Percentiles rank a stretch among this genome's conserved stretches.
These are phyloP conservation scores for Byasa hedistus DNA, from an alignment of 2,888 invertebrate species.

Conservation along the genomic window DNA sequence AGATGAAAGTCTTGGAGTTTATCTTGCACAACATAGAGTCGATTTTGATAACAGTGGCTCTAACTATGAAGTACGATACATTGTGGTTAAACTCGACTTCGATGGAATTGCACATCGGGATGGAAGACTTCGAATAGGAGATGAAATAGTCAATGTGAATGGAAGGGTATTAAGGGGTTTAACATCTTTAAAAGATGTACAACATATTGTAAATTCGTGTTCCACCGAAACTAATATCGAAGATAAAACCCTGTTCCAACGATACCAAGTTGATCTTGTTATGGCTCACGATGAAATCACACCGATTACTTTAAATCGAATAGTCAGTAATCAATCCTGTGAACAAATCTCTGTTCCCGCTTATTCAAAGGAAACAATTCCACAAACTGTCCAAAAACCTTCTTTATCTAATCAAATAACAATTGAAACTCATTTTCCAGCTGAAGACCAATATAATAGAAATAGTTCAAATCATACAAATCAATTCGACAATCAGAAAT, in stretches of 20 bases:
- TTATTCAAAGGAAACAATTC: constrained; percentile 61
- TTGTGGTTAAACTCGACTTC: constrained; percentile 82
- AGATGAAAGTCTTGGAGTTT: constrained; percentile 85
- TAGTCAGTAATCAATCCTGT: constrained; percentile 60
- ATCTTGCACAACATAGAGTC: constrained; percentile 83
- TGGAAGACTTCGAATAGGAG: constrained; percentile 89
- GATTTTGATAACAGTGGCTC: constrained; percentile 74
- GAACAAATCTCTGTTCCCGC: constrained; percentile 50
- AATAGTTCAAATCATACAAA: constrained; percentile 42
- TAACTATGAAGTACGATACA: constrained; percentile 81
- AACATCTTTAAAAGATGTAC: constrained; percentile 83
- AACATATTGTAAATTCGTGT: constrained; percentile 78
- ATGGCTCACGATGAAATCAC: constrained; percentile 83
- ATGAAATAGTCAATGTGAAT: constrained; percentile 94
- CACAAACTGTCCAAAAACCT: constrained; percentile 70
- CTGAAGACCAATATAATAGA: constrained; percentile 55
- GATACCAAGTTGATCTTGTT: constrained; percentile 80
- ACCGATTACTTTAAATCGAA: constrained; percentile 72
- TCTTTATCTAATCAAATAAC: constrained; percentile 65
- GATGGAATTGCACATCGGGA: constrained; percentile 87
- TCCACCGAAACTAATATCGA: constrained; percentile 69
- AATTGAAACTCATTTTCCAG: constrained; percentile 73
- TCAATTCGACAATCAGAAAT: constrained; percentile 53
- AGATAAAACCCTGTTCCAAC: constrained; percentile 63
- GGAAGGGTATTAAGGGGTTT: constrained; percentile 88